Evolutionary conservation across 1,140 invertebrate species (phyloP), one percentile per base, ranked within the genome.

Genomic region (Hermatobates lingyangjiaoensis): DNA sequence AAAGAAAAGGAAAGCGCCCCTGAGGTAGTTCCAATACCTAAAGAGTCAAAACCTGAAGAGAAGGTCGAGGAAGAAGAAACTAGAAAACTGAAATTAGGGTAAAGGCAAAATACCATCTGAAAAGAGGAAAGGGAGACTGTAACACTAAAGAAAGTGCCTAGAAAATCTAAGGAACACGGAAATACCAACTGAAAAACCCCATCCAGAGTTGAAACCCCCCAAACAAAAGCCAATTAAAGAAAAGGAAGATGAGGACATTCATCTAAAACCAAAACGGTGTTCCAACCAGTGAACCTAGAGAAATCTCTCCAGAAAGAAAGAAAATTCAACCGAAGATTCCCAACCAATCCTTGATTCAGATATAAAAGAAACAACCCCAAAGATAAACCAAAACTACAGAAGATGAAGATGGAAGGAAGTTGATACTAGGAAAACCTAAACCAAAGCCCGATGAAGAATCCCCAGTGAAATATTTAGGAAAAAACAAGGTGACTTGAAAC

Each of bases 401-500:
- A 55, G 38, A 44, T 21, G 55, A 49, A 39, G 68, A 71, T 53
- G 64, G 68, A 46, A 61, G 65, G 54, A 60, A 61, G 5, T 58
- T 74, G 2, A 71, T 66, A 1, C 30, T 56, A 3, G 64, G 63
- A 3, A 63, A 61, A 50, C 59, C 62, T n/a, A 62, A 66, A 52
- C 62, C 69, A 48, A 61, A 64, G 44, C 56, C 59, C n/a, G 50
- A 60, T 48, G 57, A 61, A 34, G 55, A 20, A 48, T 60, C 47
- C 57, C 62, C 28, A 54, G 59, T 48, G 57, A 66, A 40, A 62
- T 60, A 55, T 62, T 61, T 10, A 71, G 68, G 51, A 66, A 68
- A 48, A 64, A 71, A 38, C 65, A 61, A 66, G 64, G 56, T 55
- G 62, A 52, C 48, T 56, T 56, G 18, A 58, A 62, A 39, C 59